Conservation (phyloP, 2,888 invertebrate genomes). For the Rotaria sp. region DNA sequence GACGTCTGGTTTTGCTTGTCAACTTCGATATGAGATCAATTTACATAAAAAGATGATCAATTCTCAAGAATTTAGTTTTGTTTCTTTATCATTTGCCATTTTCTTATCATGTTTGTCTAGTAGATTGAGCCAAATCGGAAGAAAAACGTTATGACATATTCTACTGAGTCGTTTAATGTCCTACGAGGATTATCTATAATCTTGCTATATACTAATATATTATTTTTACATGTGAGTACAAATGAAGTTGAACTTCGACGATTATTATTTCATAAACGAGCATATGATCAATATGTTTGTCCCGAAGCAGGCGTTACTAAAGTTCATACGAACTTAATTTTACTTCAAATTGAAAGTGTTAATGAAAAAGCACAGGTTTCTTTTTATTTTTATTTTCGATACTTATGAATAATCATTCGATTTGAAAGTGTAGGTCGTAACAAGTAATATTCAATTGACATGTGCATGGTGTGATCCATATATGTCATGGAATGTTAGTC, state of each 20-base stretch:
- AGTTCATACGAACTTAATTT: conserved; percentile 2
- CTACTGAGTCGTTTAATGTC: neutral
- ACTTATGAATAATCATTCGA: neutral
- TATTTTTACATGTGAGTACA: neutral
- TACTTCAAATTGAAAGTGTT: conserved; percentile 25
- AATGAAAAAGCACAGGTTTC: conserved; percentile 18
- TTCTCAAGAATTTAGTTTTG: neutral
- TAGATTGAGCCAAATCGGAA: neutral
- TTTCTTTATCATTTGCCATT: neutral
- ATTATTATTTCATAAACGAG: neutral
- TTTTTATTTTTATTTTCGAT: neutral
- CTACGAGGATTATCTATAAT: neutral
- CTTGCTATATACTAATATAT: neutral
- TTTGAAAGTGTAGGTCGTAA: neutral
- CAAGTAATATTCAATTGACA: conserved; percentile 19
- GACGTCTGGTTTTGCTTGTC: neutral
- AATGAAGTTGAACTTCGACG: conserved; percentile 11
- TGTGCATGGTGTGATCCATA: conserved; percentile 33
- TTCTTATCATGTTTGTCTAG: neutral
- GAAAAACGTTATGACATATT: neutral
- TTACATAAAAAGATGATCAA: neutral
- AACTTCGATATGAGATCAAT: neutral
- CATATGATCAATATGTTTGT: neutral
- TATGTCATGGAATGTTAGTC: conserved; percentile 32
- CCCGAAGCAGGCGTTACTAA: neutral